Evolutionary conservation across 2,888 invertebrate genomes (phyloP), one percentile per base, ranked within the genome.

Genomic region (Drosophila barbarae): DNA sequence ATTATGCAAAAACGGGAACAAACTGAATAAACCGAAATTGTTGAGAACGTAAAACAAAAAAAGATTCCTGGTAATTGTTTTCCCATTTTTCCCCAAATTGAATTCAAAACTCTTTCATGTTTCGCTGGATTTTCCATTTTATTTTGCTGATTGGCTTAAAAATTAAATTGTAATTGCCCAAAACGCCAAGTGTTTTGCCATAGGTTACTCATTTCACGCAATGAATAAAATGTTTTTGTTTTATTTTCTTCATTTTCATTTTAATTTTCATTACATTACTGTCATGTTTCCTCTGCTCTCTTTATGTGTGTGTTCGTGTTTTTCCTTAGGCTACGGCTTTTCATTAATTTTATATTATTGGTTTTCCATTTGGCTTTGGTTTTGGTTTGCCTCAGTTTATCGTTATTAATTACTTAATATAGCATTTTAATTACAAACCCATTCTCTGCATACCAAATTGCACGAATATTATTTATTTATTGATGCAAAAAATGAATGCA

Each of bases 391-490:
- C 36, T 23, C 46, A 38, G 50, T 68, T 69, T 61, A 56, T 65
- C 69, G 57, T 65, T 59, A 61, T 72, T 76, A 71, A 71, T 74
- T 56, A 71, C 82, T 73, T 79, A 76, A 38, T 65, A 67, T 74
- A 76, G 67, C 72, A 53, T 68, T 75, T 79, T 77, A 80, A 83
- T 79, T 83, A 79, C 79, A 79, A 77, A 80, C 78, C 59, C 64
- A 71, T 73, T 36, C 56, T 47, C 26, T 34, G 64, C 55, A 47
- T 55, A 49, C 36, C 64, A 66, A 63, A 67, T 68, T 54, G 58
- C 67, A 55, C 67, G 64, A 58, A 56, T 55, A 44, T 68, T 54
- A n/a, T n/a, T 18, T 18, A 41, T 58, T 60, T 35, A 55, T 72
- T 71, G 71, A 67, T 73, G 65, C 67, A 61, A 68, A 69, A 50